Base-by-base conservation (phyloP, 2,113 vertebrate genomes). In the Callipepla squamata region DNA sequence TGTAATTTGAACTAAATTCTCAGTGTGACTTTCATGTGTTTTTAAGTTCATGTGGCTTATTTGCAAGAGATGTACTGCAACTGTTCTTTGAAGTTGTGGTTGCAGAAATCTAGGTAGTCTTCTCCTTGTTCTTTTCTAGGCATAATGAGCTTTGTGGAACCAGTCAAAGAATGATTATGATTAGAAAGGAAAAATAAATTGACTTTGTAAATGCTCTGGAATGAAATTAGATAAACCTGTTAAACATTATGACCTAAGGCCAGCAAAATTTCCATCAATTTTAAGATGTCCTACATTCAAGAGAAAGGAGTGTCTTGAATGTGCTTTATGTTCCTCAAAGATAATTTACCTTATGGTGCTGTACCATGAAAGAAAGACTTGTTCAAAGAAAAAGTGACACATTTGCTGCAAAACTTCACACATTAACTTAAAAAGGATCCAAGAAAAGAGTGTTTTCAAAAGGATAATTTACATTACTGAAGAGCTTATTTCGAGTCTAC, bases 401-500 rank as follows among this genome's bases (percentile, higher is more conserved):
- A 80, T 95, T 96, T 94, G 65, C 92, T 95, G 86, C 85, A 95
- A 63, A 96, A 95, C 87, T 95, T 96, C 93, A 93, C 80, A 91
- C 87, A 78, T 93, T 55, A 74, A 94, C 94, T 95, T 96, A 91
- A 94, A 96, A 96, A 96, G 92, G 80, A 89, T 96, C 86, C 80
- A 90, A 88, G 51, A 94, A 92, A 92, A 92, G 90, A 89, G 14
- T 11, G 59, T 89, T 96, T 96, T 94, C 88, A 95, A 95, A 96
- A 95, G 83, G n/a, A 93, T 95, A 70, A 96, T 95, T 97, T 96
- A 92, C 96, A 97, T 95, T 97, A 93, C 89, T 91, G 95, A 93
- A 85, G 94, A 74, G 80, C 13, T 94, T 93, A 96, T 95, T 95
- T 91, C 1, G 19, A 91, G 93, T 94, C 90, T 96, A 85, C 89